These are phyloP conservation scores for Iselma pallidipennis DNA, from an alignment of 2,888 invertebrate species.

Conservation along the genomic window DNA sequence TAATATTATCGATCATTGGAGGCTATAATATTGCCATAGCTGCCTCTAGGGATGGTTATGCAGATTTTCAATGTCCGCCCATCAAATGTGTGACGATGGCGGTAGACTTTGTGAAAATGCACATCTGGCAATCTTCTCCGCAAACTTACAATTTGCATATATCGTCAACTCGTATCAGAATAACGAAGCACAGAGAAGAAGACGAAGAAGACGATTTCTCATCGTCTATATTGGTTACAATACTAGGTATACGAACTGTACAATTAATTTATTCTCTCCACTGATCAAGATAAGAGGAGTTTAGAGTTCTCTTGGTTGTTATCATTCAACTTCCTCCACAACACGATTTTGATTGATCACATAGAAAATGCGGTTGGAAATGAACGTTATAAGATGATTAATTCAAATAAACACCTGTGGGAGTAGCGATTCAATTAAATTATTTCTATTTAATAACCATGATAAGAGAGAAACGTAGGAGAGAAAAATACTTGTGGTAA, in stretches of 20 bases:
- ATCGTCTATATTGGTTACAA: too few relatives aligned
- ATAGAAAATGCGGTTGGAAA: slow-evolving; percentile 7
- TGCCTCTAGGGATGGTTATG: not conserved
- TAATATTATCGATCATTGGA: not conserved
- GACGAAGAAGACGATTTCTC: too few relatives aligned
- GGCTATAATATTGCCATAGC: not conserved
- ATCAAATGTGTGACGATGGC: not conserved
- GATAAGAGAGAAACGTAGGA: not conserved
- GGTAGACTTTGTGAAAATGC: not conserved
- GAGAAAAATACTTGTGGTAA: too few relatives aligned
- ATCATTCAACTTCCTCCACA: slow-evolving; percentile 13
- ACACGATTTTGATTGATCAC: slow-evolving; percentile 16
- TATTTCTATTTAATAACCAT: not conserved
- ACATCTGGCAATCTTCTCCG: not conserved
- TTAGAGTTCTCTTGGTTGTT: not conserved
- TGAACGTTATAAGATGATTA: slow-evolving; percentile 7
- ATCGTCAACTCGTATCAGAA: too few relatives aligned
- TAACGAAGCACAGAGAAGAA: too few relatives aligned
- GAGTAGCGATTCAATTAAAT: slow-evolving; percentile 13
- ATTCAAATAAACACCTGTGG: slow-evolving; percentile 15
- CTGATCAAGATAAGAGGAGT: not conserved
- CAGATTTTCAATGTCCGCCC: not conserved
- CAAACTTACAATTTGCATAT: too few relatives aligned
- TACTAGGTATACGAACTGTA: too few relatives aligned
- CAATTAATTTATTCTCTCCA: not conserved